Evolutionary conservation across 2,797 vertebrate species (phyloP).

Genomic region (Cyclopterus lumpus): DNA sequence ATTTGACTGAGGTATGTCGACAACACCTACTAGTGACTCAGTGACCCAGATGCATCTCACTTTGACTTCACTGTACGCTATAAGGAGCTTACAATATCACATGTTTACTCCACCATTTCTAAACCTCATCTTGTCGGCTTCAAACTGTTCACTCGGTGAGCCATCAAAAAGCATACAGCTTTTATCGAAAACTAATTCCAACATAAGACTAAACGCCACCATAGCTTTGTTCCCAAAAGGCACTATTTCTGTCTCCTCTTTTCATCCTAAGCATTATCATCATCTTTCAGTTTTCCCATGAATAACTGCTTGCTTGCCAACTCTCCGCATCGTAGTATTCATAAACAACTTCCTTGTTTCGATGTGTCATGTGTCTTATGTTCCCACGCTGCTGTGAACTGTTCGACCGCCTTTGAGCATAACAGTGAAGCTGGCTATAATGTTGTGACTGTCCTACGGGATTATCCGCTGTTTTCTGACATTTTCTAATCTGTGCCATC

Average conservation of each 20-base stretch:
- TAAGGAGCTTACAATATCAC: not conserved
- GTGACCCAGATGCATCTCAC: not conserved
- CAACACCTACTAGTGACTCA: not conserved
- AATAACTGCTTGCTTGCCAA: not conserved
- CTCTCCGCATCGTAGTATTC: not conserved
- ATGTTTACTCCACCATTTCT: not conserved
- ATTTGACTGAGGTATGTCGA: not conserved
- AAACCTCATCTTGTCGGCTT: not conserved
- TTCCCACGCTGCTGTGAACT: constrained; percentile 12
- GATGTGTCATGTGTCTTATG: not conserved
- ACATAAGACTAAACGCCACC: not conserved
- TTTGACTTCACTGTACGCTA: not conserved
- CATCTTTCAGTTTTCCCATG: not conserved
- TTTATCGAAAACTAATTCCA: not conserved
- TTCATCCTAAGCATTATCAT: not conserved
- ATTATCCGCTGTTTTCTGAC: not conserved
- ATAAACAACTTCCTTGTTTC: not conserved
- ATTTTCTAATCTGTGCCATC: not conserved
- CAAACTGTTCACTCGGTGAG: not conserved
- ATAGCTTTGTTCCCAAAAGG: not conserved
- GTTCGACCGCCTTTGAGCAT: not conserved
- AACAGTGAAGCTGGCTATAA: not conserved
- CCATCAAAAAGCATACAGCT: not conserved
- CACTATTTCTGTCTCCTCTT: too few relatives aligned
- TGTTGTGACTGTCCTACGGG: not conserved